Evolutionary conservation across 2,888 invertebrate genomes (phyloP).

Genomic region (Orgyia antiqua): DNA sequence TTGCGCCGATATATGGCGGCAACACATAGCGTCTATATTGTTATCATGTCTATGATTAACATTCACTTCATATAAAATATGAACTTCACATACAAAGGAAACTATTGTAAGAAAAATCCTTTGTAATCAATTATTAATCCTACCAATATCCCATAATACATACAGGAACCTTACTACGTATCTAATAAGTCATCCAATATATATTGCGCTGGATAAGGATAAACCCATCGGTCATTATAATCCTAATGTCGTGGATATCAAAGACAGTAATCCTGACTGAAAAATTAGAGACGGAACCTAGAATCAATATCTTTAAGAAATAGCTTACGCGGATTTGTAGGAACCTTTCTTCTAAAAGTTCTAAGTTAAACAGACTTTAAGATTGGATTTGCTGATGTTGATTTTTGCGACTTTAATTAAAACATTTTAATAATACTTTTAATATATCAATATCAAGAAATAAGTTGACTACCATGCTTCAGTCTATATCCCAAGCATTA

Average conservation of each 20-base stretch:
- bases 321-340: conserved; percentile 2
- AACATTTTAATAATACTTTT: no score
- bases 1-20: no score
- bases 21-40: no score
- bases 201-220: conserved; percentile 21
- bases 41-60: no score
- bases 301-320: conserved; percentile 6
- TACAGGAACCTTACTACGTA: background rate
- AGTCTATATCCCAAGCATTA: no score
- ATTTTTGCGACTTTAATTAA: no score
- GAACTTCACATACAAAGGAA: background rate
- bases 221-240: conserved; percentile 27
- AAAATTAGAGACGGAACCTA: conserved; percentile 7
- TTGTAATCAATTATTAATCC: conserved; percentile 7
- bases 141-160: conserved; percentile 1
- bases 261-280: conserved; percentile 16
- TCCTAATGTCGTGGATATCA: conserved; percentile 24
- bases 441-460: no score
- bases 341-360: no score
- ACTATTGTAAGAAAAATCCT: conserved; percentile 2
- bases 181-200: conserved; percentile 21
- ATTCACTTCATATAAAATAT: no score
- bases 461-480: no score
- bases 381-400: no score
- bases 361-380: no score